phyloP scores from a whole-genome alignment of 2,888 invertebrate species.

The Drosophila monieri region DNA sequence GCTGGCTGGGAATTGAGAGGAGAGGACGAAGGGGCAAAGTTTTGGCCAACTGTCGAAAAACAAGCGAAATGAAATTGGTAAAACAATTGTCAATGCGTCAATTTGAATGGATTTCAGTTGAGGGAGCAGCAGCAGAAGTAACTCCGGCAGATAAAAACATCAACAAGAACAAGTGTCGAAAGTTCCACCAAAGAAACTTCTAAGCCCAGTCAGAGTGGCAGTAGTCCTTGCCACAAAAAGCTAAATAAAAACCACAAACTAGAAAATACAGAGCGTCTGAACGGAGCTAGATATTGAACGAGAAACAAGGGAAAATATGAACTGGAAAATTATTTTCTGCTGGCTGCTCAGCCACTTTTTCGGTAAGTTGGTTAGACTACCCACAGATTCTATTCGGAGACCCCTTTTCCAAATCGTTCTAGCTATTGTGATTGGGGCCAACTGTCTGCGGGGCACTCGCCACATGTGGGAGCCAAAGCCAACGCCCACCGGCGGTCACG shows the following conservation, averaged over 20 bases:
- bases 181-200: slow-evolving; percentile 29
- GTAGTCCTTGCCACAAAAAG: slow-evolving; percentile 46
- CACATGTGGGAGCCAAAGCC: slow-evolving; percentile 56
- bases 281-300: slow-evolving; percentile 8
- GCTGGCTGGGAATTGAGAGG: slow-evolving; percentile 53
- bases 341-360: slow-evolving; percentile 22
- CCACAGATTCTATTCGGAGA: background rate
- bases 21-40: slow-evolving; percentile 11
- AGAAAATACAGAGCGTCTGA: slow-evolving; percentile 18
- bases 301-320: slow-evolving; percentile 43
- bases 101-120: slow-evolving; percentile 64
- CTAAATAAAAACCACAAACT: slow-evolving; percentile 1
- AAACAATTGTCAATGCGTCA: slow-evolving; percentile 79
- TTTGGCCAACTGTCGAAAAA: slow-evolving; percentile 57
- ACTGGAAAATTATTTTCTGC: slow-evolving; percentile 32
- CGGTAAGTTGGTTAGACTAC: slow-evolving; percentile 47
- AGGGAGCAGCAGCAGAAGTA: slow-evolving; percentile 20
- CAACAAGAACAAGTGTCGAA: slow-evolving; percentile 37
- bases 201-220: slow-evolving; percentile 21
- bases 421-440: slow-evolving; percentile 28
- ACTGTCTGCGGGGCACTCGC: slow-evolving; percentile 46
- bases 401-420: background rate
- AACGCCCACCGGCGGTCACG: slow-evolving; percentile 4
- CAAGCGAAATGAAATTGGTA: slow-evolving; percentile 63
- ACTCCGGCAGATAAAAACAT: slow-evolving; percentile 38